Percentiles rank a stretch among this genome's conserved stretches.
Evolutionary conservation across 2,113 vertebrate species (phyloP).

Genomic region (Pseudolaguvia tuberculata): DNA sequence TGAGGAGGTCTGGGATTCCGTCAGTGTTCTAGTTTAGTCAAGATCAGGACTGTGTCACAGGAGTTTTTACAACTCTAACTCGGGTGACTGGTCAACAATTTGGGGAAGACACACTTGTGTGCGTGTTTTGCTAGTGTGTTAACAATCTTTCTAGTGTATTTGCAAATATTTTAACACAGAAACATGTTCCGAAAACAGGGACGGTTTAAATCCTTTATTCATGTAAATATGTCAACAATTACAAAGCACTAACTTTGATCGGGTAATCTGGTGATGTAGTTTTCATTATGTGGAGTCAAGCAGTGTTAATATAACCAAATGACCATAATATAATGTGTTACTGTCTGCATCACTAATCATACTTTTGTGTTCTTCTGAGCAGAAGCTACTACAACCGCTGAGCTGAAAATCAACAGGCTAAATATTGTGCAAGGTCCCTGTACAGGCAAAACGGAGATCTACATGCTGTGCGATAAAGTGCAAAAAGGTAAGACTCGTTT

Average conservation of each 20-base stretch:
- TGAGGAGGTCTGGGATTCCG: no score
- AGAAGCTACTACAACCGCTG: conserved; percentile 92
- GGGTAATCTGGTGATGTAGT: background rate
- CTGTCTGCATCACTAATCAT: background rate
- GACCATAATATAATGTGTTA: background rate
- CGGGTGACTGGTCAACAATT: no score
- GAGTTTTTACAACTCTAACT: no score
- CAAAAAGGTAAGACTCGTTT: conserved; percentile 94
- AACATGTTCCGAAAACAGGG: background rate
- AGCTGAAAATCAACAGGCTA: conserved; percentile 84
- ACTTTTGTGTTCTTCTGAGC: conserved; percentile 29
- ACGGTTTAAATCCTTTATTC: background rate
- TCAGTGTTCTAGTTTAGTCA: no score
- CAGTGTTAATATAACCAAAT: no score
- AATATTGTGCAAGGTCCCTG: conserved; percentile 78
- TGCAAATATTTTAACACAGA: background rate
- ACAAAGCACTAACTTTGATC: background rate
- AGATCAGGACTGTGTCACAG: no score
- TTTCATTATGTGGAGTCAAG: background rate
- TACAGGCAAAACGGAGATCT: conserved; percentile 81
- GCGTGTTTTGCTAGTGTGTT: no score
- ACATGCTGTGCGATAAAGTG: conserved; percentile 92
- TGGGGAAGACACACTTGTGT: no score
- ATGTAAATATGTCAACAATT: background rate
- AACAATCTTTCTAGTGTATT: background rate